Conservation (phyloP, 2,888 invertebrate species). For the Pollenia angustigena region DNA sequence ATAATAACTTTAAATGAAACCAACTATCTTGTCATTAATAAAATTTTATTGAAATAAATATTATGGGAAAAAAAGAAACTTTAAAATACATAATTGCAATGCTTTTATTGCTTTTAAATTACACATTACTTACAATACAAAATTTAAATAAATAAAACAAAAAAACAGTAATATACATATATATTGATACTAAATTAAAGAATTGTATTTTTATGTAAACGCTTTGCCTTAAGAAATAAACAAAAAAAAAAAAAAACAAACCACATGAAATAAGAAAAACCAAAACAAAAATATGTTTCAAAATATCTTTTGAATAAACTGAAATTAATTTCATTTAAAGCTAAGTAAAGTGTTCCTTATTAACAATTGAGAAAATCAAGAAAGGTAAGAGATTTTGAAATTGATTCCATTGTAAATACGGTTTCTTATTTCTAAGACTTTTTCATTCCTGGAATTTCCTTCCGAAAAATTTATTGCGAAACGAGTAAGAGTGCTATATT, state of each 20-base stretch:
- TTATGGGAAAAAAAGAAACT: not conserved
- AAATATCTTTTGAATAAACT: conserved; percentile 69
- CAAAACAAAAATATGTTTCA: conserved; percentile 41
- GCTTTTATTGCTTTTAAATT: conserved; percentile 78
- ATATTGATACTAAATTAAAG: conserved; percentile 67
- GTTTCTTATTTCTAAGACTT: too few relatives aligned
- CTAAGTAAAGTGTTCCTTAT: conserved; percentile 25
- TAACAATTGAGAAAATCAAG: not conserved
- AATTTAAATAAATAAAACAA: conserved; percentile 56
- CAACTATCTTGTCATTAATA: not conserved
- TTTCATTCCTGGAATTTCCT: too few relatives aligned
- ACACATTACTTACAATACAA: conserved; percentile 75
- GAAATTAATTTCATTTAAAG: conserved; percentile 61
- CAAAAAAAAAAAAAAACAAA: conserved; percentile 64
- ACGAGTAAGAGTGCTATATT: too few relatives aligned
- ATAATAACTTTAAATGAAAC: not conserved
- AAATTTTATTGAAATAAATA: conserved; percentile 15
- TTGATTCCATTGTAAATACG: too few relatives aligned
- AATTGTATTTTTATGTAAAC: conserved; percentile 83
- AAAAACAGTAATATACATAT: conserved; percentile 34
- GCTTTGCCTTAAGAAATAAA: conserved; percentile 82
- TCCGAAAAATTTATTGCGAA: too few relatives aligned
- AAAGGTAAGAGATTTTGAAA: not conserved
- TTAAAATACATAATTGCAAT: conserved; percentile 72
- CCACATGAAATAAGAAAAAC: conserved; percentile 13